Conservation (phyloP, 2,113 vertebrate genomes). For the Istiophorus platypterus region DNA sequence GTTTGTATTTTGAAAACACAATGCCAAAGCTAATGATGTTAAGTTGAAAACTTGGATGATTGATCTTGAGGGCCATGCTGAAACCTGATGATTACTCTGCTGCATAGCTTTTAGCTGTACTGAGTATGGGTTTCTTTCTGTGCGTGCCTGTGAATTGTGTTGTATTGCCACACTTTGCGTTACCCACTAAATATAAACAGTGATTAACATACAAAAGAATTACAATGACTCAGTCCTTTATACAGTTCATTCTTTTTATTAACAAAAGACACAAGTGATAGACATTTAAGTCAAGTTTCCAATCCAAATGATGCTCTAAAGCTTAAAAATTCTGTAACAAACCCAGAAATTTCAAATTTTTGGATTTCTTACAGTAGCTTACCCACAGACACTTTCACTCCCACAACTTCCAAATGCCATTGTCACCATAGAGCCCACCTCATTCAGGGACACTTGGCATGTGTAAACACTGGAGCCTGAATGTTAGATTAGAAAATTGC, state of each 20-base stretch:
- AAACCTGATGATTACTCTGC: constrained; percentile 49
- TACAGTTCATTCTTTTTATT: not conserved
- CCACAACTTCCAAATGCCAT: constrained; percentile 20
- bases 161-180: constrained; percentile 27
- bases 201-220: constrained; percentile 7
- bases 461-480: constrained; percentile 49
- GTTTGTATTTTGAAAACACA: constrained; percentile 71
- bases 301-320: not conserved
- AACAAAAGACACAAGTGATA: not conserved
- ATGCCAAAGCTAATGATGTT: constrained; percentile 63
- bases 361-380: constrained; percentile 30
- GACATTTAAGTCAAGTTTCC: constrained; percentile 8
- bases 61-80: constrained; percentile 44
- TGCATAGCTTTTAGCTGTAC: not conserved
- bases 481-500: constrained; percentile 74
- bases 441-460: constrained; percentile 45
- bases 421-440: constrained; percentile 37
- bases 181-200: constrained; percentile 7
- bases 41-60: constrained; percentile 54
- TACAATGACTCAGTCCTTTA: not conserved
- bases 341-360: not conserved
- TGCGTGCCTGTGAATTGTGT: constrained; percentile 15
- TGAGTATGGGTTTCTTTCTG: constrained; percentile 13
- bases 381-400: constrained; percentile 24
- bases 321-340: not conserved